Evolutionary conservation across 2,888 invertebrate species (phyloP).

Genomic region (Gisinianus flammeolus): DNA sequence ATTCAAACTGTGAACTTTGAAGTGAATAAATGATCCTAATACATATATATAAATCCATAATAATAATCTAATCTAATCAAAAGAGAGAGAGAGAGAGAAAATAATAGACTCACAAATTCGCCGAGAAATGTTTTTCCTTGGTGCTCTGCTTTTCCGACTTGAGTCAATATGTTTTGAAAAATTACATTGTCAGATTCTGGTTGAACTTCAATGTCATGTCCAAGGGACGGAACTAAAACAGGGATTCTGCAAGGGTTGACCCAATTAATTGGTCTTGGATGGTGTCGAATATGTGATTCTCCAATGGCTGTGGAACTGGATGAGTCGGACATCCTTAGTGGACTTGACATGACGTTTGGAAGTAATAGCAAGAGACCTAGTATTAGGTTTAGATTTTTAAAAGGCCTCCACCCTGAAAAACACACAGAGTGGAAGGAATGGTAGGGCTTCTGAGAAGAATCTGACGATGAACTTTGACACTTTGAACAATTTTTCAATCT

Average conservation of each 20-base stretch:
- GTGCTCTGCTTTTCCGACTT: slow-evolving; percentile 56
- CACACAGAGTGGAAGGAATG: neutral
- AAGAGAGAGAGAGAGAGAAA: no score
- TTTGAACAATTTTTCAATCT: neutral
- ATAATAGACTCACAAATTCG: slow-evolving; percentile 56
- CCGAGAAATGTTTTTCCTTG: slow-evolving; percentile 55
- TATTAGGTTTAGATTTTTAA: slow-evolving; percentile 48
- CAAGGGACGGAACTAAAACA: slow-evolving; percentile 44
- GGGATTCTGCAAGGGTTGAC: slow-evolving; percentile 59
- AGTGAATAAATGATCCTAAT: no score
- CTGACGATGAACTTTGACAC: slow-evolving; percentile 1
- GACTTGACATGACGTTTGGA: slow-evolving; percentile 55
- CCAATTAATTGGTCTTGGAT: slow-evolving; percentile 56
- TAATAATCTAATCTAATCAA: neutral
- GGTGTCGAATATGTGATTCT: slow-evolving; percentile 45
- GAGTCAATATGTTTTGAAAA: slow-evolving; percentile 56
- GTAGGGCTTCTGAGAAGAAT: no score
- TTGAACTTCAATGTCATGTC: slow-evolving; percentile 44
- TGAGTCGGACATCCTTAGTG: slow-evolving; percentile 41
- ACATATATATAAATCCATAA: neutral
- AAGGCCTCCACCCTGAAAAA: slow-evolving; percentile 55
- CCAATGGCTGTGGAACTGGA: slow-evolving; percentile 32
- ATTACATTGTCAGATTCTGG: slow-evolving; percentile 54
- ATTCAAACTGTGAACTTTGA: no score
- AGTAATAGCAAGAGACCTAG: slow-evolving; percentile 46